These are phyloP conservation scores for Lutjanus campechanus DNA, from an alignment of 2,797 vertebrate genomes.

Conservation along the genomic window DNA sequence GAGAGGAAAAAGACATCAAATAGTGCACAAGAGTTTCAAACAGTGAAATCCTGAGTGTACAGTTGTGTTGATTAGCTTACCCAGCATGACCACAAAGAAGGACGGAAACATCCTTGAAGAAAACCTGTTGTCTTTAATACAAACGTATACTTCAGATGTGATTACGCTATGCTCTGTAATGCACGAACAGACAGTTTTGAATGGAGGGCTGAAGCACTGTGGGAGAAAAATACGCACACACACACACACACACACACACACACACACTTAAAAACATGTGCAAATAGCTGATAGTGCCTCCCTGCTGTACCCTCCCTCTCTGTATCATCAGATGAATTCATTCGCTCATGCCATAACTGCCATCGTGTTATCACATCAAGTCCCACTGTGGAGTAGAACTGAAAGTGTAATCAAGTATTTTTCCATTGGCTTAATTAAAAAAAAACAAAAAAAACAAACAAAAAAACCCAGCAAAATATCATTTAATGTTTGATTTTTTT, in stretches of 20 bases:
- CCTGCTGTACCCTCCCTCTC: constrained; percentile 24
- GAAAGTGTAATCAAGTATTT: neutral
- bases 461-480: too few species aligned
- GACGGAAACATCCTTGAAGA: constrained; percentile 57
- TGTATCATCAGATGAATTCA: neutral
- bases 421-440: neutral
- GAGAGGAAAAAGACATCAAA: neutral
- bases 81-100: constrained; percentile 61
- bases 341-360: neutral
- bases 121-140: neutral
- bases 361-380: neutral
- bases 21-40: neutral
- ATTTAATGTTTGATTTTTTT: neutral
- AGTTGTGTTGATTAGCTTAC: constrained; percentile 62
- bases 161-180: neutral
- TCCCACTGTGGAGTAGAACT: neutral
- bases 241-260: constrained; percentile 6
- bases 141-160: neutral
- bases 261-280: constrained; percentile 55
- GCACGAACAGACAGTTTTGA: constrained; percentile 19
- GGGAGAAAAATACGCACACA: constrained; percentile 5
- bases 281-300: constrained; percentile 75
- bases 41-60: neutral
- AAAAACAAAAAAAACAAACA: too few species aligned
- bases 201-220: neutral